phyloP scores from a whole-genome alignment of 2,797 vertebrate species.

The Synanceia verrucosa region DNA sequence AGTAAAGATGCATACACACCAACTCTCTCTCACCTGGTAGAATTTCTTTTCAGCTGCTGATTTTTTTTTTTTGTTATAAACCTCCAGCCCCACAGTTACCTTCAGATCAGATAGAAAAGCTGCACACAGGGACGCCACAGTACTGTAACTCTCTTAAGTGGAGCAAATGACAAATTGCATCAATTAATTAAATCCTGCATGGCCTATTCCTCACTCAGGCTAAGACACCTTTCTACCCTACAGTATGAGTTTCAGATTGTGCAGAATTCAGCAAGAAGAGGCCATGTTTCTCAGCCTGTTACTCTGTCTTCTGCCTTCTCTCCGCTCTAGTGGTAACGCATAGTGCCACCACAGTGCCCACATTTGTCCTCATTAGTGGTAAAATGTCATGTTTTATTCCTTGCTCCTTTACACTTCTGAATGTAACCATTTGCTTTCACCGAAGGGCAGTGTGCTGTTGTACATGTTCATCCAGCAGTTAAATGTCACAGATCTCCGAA shows the following conservation, averaged over 20 bases:
- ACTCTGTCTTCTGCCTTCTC: constrained; percentile 16
- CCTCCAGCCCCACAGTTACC: background rate
- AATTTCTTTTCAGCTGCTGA: background rate
- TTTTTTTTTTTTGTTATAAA: background rate
- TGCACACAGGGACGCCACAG: background rate
- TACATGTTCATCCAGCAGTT: constrained; percentile 58
- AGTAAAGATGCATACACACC: background rate
- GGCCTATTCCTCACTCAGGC: constrained; percentile 44
- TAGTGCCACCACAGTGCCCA: constrained; percentile 17
- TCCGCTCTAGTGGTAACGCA: constrained; percentile 39
- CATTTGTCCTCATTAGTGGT: constrained; percentile 72
- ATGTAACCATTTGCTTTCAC: constrained; percentile 48
- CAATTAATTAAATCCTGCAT: constrained; percentile 43
- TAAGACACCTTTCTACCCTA: constrained; percentile 15
- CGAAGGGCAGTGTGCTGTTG: constrained; percentile 22
- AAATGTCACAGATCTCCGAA: constrained; percentile 64
- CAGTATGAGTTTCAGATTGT: constrained; percentile 35
- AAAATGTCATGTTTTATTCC: constrained; percentile 67
- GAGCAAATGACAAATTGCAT: constrained; percentile 55
- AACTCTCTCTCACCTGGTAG: background rate
- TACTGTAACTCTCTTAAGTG: constrained; percentile 9
- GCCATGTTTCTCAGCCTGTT: constrained; percentile 40
- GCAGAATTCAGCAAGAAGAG: constrained; percentile 43
- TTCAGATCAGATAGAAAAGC: background rate
- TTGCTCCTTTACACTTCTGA: constrained; percentile 40